Evolutionary conservation across 2,797 vertebrate genomes (phyloP), one percentile per base, ranked within the genome.

Genomic region (Crenichthys baileyi): DNA sequence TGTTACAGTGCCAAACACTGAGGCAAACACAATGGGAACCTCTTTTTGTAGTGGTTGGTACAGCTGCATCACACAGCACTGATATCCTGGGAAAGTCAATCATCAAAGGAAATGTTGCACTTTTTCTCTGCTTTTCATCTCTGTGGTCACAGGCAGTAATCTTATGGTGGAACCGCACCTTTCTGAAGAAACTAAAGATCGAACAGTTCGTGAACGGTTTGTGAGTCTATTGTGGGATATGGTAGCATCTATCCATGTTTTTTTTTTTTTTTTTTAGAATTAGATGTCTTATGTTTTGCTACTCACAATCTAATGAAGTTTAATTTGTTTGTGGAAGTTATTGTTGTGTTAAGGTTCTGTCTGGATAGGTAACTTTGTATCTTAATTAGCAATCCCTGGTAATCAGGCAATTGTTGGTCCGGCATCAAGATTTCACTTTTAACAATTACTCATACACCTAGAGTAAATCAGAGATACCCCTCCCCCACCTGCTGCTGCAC

Each of bases 101-200:
- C 88, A 88, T 90, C 79, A 89, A 92, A 92, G 89, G 44, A 0
- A 1, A 26, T 26, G 1, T 29, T 0, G 3, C 18, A 80, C 39
- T 70, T 56, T 79, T 82, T 75, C 70, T 81, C 44, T 26, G 36
- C 67, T 77, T 91, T 88, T 91, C 74, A 86, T 91, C 83, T 86
- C 0, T 63, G 79, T 65, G 80, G 83, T 74, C 1, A 15, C 4
- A 53, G 70, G 22, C 71, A 36, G 74, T 79, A 83, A 78, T 85
- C 72, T 84, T 1, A 72, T 12, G 74, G 85, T 90, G 60, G 72
- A 75, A 90, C 88, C 50, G 67, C 80, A 78, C 72, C 85, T 76
- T 75, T 74, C 61, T 80, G 22, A 78, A 75, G 48, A 80, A 79
- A 76, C 60, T 67, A 73, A 48, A 76, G 72, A 36, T 55, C 79